Base-by-base conservation (phyloP, 30 jellyfish, hydroid and myxozoan genomes). In the Morbakka virulenta region DNA sequence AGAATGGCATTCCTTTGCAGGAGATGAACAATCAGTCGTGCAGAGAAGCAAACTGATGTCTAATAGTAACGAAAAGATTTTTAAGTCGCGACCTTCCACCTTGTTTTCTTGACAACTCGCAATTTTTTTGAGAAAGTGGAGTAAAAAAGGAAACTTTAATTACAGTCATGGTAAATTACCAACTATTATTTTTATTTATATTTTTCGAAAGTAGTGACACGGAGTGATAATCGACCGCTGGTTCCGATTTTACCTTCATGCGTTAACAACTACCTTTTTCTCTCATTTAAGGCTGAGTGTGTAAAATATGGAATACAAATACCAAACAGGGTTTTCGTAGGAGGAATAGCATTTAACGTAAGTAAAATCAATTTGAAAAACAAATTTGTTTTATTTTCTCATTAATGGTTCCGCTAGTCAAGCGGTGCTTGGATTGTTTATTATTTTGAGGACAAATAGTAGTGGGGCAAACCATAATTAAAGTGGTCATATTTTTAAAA, bases 261-360 rank as follows among this genome's bases (percentile, higher is more conserved):
- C 57, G n/a, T n/a, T n/a, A n/a, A n/a, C n/a, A n/a, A n/a, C n/a
- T n/a, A n/a, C n/a, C n/a, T n/a, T n/a, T n/a, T n/a, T n/a, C n/a
- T 17, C 17, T 41, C 57, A 41, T 41, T 41, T 41, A 6, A 92
- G 98, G 98, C 98, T 67, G 98, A 92, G 64, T 95, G 85, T 61
- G 98, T 92, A 34, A 92, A 92, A 86, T 92, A 92, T 82, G 98
- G 98, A 79, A 86, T 92, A 67, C 98, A 92, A 73, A 92, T 92
- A 28, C 96, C 98, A 24, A 92, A 92, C 76, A 87, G 98, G 65
- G 96, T 92, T 23, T 92, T 92, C 79, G 98, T 92, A 57, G 98
- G 98, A 51, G 98, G 98, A 33, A 80, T 92, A 69, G 98, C 98
- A 21, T 92, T 92, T 81, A 95, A 92, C 83, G 98, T 92, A 77